Percentiles rank a stretch among this genome's conserved stretches.
Conservation (phyloP, 2,797 vertebrate species). For the Rallus crepitans region DNA sequence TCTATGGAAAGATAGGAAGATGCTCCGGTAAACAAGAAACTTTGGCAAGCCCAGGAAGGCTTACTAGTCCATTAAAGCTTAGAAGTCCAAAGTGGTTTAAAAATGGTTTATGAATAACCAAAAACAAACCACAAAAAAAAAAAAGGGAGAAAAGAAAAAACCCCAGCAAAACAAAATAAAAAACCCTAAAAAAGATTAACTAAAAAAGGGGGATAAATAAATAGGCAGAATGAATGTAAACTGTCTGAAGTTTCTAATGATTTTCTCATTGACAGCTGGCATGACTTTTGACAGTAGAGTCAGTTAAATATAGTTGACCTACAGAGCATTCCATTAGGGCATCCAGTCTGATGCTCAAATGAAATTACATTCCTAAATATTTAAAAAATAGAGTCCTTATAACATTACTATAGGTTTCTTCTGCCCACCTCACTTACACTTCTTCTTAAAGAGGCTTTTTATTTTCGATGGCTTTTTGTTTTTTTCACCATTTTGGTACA, state of each 20-base stretch:
- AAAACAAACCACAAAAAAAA: constrained; percentile 7
- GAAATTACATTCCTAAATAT: constrained; percentile 89
- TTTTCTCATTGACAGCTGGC: constrained; percentile 79
- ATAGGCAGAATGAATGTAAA: constrained; percentile 83
- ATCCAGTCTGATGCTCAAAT: constrained; percentile 80
- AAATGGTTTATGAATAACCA: constrained; percentile 66
- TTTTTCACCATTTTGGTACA: constrained; percentile 92
- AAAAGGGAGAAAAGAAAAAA: neutral
- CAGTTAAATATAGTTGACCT: constrained; percentile 83
- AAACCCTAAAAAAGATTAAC: neutral
- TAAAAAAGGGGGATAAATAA: constrained; percentile 77
- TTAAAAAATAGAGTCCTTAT: constrained; percentile 71
- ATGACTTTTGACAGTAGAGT: constrained; percentile 77
- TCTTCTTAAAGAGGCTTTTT: constrained; percentile 98
- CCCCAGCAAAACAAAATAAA: neutral
- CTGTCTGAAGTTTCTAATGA: constrained; percentile 78
- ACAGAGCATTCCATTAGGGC: constrained; percentile 82
- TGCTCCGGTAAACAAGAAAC: constrained; percentile 87
- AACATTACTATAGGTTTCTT: constrained; percentile 56
- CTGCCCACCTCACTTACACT: constrained; percentile 79
- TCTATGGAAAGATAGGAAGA: constrained; percentile 86
- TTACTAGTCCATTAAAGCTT: constrained; percentile 83
- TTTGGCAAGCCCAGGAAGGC: constrained; percentile 80
- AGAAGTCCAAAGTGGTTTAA: constrained; percentile 80
- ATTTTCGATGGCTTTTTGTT: constrained; percentile 94